A percentile compares a stretch with the other conserved stretches of the same genome.
Evolutionary conservation across 2,888 invertebrate genomes (phyloP).

Genomic region (Drosophila testacea): DNA sequence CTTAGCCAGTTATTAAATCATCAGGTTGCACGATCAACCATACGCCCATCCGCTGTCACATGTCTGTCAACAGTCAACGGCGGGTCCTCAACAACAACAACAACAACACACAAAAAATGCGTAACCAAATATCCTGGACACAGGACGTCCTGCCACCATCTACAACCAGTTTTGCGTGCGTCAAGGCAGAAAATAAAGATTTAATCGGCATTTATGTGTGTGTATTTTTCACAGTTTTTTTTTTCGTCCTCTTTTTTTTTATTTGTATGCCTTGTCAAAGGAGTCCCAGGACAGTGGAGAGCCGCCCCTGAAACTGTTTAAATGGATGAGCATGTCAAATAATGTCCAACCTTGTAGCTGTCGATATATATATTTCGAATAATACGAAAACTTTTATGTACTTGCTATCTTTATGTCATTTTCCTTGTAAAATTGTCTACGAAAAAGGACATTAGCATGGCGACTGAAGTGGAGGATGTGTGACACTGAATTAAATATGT

Average conservation of each 20-base stretch:
- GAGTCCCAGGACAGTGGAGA: constrained; percentile 1
- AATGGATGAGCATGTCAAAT: constrained; percentile 23
- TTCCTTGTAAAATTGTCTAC: constrained; percentile 2
- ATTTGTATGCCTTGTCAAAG: constrained; percentile 38
- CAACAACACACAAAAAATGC: constrained; percentile 2
- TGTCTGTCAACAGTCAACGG: constrained; percentile 71
- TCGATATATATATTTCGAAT: constrained; percentile 4
- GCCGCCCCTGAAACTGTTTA: neutral
- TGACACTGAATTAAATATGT: constrained; percentile 15
- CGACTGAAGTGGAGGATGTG: constrained; percentile 1
- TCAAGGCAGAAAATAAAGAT: constrained; percentile 72
- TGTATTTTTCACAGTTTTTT: constrained; percentile 25
- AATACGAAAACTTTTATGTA: constrained; percentile 36
- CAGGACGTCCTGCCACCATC: constrained; percentile 4
- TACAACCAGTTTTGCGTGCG: constrained; percentile 52
- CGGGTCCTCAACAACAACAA: neutral
- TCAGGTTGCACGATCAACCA: constrained; percentile 72
- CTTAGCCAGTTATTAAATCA: constrained; percentile 71
- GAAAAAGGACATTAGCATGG: constrained; percentile 11
- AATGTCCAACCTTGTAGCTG: constrained; percentile 6
- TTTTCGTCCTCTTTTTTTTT: neutral
- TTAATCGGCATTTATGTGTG: constrained; percentile 71
- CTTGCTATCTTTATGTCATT: constrained; percentile 19
- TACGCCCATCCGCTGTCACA: constrained; percentile 56
- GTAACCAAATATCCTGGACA: constrained; percentile 52